These are phyloP conservation scores for Nannobrachium achirus DNA, from an alignment of 2,113 vertebrate genomes.

Conservation along the genomic window DNA sequence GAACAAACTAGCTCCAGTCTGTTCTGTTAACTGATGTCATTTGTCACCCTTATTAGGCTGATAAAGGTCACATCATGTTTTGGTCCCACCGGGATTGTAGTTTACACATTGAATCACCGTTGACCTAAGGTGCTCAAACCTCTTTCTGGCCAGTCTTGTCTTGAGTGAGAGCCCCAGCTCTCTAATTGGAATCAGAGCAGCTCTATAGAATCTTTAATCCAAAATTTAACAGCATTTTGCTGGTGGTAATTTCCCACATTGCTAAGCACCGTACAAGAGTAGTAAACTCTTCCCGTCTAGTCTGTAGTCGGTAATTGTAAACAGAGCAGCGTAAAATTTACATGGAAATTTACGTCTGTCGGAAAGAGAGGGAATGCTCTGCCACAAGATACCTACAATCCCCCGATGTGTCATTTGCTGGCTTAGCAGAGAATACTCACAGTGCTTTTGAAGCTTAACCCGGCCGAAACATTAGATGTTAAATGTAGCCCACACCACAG, in stretches of 20 bases:
- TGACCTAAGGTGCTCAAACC: conserved; percentile 1
- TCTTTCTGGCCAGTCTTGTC: conserved; percentile 13
- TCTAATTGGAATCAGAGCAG: conserved; percentile 3
- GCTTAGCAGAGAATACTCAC: conserved; percentile 44
- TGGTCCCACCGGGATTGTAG: conserved; percentile 21
- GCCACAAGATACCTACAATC: conserved; percentile 50
- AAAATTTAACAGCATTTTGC: too few relatives aligned
- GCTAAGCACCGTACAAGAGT: too few relatives aligned
- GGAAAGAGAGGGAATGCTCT: conserved; percentile 18
- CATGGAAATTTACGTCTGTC: conserved; percentile 9
- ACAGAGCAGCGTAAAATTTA: conserved; percentile 23
- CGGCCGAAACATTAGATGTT: conserved; percentile 55
- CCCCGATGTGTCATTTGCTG: conserved; percentile 47
- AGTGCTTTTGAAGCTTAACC: conserved; percentile 55
- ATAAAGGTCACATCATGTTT: conserved; percentile 35
- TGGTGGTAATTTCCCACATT: too few relatives aligned
- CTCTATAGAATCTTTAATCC: too few relatives aligned
- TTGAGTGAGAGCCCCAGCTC: not conserved
- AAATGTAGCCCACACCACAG: conserved; percentile 45
- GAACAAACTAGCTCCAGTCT: conserved; percentile 44
- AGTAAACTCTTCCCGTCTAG: not conserved
- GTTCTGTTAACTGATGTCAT: conserved; percentile 27
- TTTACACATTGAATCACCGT: conserved; percentile 20
- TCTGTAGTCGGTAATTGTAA: not conserved
- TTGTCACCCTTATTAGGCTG: conserved; percentile 40